Evolutionary conservation across 2,888 invertebrate species (phyloP), one percentile per base, ranked within the genome.

Genomic region (Seira sanloemensis): DNA sequence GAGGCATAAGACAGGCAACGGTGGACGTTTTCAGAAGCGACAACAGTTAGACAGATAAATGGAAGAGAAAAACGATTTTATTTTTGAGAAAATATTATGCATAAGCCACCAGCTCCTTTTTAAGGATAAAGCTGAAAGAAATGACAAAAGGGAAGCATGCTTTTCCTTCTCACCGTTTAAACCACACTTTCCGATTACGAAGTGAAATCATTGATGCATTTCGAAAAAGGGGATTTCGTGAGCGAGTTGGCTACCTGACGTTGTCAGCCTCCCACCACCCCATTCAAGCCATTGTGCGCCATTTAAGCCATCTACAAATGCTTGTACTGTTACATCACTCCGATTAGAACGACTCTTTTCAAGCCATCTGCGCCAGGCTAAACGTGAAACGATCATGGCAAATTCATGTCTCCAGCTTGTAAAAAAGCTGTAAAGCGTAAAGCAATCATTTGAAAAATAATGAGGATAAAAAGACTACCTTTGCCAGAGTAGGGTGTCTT

Each of bases 401-500:
- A n/a, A n/a, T n/a, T n/a, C n/a, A n/a, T n/a, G n/a, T n/a, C n/a
- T n/a, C n/a, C n/a, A n/a, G n/a, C n/a, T n/a, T n/a, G n/a, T n/a
- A n/a, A n/a, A n/a, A n/a, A n/a, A n/a, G n/a, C n/a, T n/a, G n/a
- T n/a, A n/a, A n/a, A n/a, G n/a, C n/a, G n/a, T n/a, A n/a, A n/a
- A n/a, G n/a, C n/a, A n/a, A n/a, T n/a, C n/a, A n/a, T n/a, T n/a
- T n/a, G n/a, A n/a, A n/a, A n/a, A n/a, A n/a, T n/a, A n/a, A n/a
- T n/a, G n/a, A n/a, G n/a, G n/a, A n/a, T n/a, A n/a, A n/a, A n/a
- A n/a, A n/a, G n/a, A n/a, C n/a, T n/a, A 87, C 89, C 88, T 88
- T 89, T 86, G 46, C 84, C 87, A 71, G 87, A 86, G 79, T 83
- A 87, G 67, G 86, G 78, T 18, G 86, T 86, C 75, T 82, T 86